These are phyloP conservation scores for Myzus persicae DNA, from an alignment of 1,140 invertebrate genomes.

Conservation along the genomic window DNA sequence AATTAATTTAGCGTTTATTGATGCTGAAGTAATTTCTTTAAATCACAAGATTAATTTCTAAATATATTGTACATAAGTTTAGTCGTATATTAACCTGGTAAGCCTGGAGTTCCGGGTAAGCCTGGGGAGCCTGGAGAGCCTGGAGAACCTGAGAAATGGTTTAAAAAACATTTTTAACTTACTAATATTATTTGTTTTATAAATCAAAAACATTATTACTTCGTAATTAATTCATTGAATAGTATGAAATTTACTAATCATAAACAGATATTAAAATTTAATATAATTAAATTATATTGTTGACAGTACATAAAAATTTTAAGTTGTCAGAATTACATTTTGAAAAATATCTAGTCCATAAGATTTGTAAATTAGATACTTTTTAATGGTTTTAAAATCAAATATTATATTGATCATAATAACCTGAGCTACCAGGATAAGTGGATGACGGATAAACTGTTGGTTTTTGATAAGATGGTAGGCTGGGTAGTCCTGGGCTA, in stretches of 20 bases:
- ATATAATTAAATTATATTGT: background rate
- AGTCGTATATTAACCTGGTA: slow-evolving; percentile 61
- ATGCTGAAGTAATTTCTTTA: background rate
- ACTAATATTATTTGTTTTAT: background rate
- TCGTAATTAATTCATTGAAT: background rate
- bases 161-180: background rate
- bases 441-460: slow-evolving; percentile 38
- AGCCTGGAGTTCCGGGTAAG: slow-evolving; percentile 29
- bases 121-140: slow-evolving; percentile 61
- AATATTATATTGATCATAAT: background rate
- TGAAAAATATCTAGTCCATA: background rate
- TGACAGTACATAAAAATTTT: background rate
- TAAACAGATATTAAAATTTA: background rate
- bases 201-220: background rate
- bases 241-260: background rate
- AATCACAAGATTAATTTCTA: background rate
- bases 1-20: background rate
- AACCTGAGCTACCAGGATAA: slow-evolving; percentile 48
- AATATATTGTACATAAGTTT: background rate
- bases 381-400: background rate
- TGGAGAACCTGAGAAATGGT: background rate
- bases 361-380: background rate
- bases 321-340: background rate
- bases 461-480: slow-evolving; percentile 21
- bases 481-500: slow-evolving; percentile 41